Percentiles rank a stretch among this genome's conserved stretches.
Evolutionary conservation across 2,113 vertebrate species (phyloP).

Genomic region (Talpa occidentalis): DNA sequence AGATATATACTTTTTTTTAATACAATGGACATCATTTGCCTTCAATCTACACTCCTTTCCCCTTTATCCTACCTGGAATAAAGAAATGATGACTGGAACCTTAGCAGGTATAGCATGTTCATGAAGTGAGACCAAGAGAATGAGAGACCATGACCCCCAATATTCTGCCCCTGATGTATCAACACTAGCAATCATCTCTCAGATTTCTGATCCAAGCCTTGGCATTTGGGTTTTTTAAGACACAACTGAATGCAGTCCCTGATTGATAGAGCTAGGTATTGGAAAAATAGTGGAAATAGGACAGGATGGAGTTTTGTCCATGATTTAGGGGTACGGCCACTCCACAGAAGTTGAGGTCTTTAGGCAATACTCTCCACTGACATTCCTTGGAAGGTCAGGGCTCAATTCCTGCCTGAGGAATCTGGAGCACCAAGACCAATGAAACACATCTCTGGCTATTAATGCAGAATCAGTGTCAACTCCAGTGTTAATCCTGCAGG

Average conservation of each 20-base stretch:
- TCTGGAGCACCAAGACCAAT: neutral
- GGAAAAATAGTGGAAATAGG: neutral
- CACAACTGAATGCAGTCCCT: neutral
- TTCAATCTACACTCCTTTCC: neutral
- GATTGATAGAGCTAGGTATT: neutral
- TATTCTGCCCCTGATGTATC: neutral
- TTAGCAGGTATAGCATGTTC: neutral
- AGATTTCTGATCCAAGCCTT: neutral
- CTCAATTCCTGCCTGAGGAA: slow-evolving; percentile 9
- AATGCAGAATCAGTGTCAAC: neutral
- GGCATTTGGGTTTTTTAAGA: neutral
- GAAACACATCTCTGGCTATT: slow-evolving; percentile 18
- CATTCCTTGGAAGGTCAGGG: neutral
- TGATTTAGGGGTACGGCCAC: neutral
- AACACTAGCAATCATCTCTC: neutral
- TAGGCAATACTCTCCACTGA: neutral
- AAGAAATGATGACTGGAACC: neutral
- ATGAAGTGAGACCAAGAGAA: neutral
- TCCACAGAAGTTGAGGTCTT: neutral
- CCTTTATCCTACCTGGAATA: neutral
- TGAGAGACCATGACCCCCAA: neutral
- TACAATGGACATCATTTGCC: neutral
- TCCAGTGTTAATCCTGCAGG: slow-evolving; percentile 55
- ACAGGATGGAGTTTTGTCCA: neutral
- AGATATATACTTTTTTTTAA: slow-evolving; percentile 28